Base-by-base conservation (phyloP, 2,113 vertebrate genomes). In the Ptychochromis oligacanthus region DNA sequence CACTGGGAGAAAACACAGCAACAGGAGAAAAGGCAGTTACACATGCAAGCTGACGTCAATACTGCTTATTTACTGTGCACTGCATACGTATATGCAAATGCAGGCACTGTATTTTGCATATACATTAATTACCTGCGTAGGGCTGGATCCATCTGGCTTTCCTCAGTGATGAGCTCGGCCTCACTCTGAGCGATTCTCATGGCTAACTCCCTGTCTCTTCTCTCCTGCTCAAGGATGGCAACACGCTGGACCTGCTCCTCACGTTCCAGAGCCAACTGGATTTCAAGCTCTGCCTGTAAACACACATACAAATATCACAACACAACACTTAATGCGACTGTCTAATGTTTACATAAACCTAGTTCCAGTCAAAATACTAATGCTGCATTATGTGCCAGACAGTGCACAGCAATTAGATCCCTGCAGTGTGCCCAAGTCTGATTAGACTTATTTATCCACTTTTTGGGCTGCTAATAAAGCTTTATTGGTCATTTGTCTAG, bases 101-200 rank as follows among this genome's bases (percentile, higher is more conserved):
- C 40, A 10, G 67, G 24, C 6, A 11, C 28, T 7, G 40, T 2
- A 10, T 70, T 28, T 59, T 18, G 26, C 49, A 13, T 60, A 7
- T 65, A 43, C 24, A 36, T 18, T 97, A 99, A 36, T 18, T 97
- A 99, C 98, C 98, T 99, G 92, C 98, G 97, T 78, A 99, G 95
- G 2, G 92, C 92, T 0, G 89, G 77, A 75, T 99, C 98, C 2
- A 94, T 76, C 89, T 97, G 97, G 9, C 93, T 93, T 46, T 99
- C 98, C 1, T 99, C 98, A 2, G 89, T 96, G 94, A 98, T 98
- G 88, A 99, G 98, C 83, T 99, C 98, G 0, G 98, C 95, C 72
- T 99, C 98, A 0, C 95, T 99, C 92, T 97, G 97, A 54, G 98
- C 98, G 20, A 99, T 99, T 38, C 98, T 95, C 96, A 99, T 97